Evolutionary conservation across 2,113 vertebrate genomes (phyloP).

Genomic region (Numida meleagris): DNA sequence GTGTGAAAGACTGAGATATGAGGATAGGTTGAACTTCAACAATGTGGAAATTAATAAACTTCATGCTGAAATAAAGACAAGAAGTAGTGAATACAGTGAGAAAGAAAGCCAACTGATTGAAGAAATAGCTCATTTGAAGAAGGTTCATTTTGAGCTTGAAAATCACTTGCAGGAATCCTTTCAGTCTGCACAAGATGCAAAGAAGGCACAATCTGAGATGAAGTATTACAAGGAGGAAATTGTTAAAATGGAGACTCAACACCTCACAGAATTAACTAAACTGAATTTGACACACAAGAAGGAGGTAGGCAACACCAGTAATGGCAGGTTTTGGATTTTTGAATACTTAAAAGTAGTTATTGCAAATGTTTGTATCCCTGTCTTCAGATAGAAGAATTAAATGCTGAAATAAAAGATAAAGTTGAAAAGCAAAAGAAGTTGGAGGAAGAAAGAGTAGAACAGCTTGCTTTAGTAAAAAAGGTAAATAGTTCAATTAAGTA

Average conservation of each 20-base stretch:
- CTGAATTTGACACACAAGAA: conserved; percentile 17
- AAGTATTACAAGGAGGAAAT: conserved; percentile 66
- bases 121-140: conserved; percentile 63
- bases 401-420: conserved; percentile 65
- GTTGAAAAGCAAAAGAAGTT: conserved; percentile 55
- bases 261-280: conserved; percentile 67
- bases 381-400: conserved; percentile 77
- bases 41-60: conserved; percentile 74
- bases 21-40: conserved; percentile 77
- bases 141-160: conserved; percentile 57
- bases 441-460: conserved; percentile 80
- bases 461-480: conserved; percentile 83
- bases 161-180: conserved; percentile 62
- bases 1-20: conserved; percentile 78
- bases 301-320: background rate
- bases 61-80: conserved; percentile 72
- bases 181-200: background rate
- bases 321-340: background rate
- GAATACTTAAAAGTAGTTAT: background rate
- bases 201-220: conserved; percentile 54
- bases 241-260: conserved; percentile 59
- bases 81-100: conserved; percentile 73
- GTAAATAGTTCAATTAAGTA: conserved; percentile 20
- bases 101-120: conserved; percentile 59
- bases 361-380: background rate